Base-by-base conservation (phyloP, 2,797 vertebrate species). In the Alcedo atthis region DNA sequence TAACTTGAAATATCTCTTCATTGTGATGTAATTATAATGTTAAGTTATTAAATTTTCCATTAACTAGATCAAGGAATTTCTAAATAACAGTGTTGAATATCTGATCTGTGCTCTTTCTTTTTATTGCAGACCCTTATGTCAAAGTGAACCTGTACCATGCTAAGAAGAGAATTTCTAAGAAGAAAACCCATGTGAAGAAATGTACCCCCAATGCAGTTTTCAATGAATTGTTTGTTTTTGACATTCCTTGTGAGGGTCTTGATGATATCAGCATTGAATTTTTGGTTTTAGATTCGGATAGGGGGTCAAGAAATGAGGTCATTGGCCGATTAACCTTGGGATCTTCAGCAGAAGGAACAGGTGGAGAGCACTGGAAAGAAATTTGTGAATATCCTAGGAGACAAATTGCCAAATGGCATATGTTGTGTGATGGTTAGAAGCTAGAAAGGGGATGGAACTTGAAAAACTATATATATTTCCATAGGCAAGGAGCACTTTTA, bases 111-210 rank as follows among this genome's bases (percentile, higher is more conserved):
- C 35, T 95, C 25, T 83, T 62, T 26, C n/a, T 74, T 96, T 78
- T 66, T 54, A 49, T 92, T 97, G 26, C 95, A 99, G 99, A 99
- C 94, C 99, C 99, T 5, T 99, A 99, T 2, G 99, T 99, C 75
- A 99, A 99, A 98, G 98, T 99, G 75, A 99, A 99, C 97, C 97
- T 99, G 91, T 99, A 99, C 89, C 98, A 99, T 5, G 99, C 98
- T 45, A 99, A 99, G 97, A 99, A 99, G 93, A 98, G 99, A 7
- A 98, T 99, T 95, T 99, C 98, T 91, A 99, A 99, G 97, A 99
- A 99, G 98, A 99, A 99, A 97, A 99, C 99, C 28, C 99, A 99
- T 0, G 99, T 99, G 95, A 99, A 99, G 97, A 99, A 99, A 87
- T 98, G 98, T 74, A 98, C 99, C 5, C 99, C 99, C 26, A 99